Evolutionary conservation across 2,888 invertebrate species (phyloP), one percentile per base, ranked within the genome.

Genomic region (Neoscelio sp.): DNA sequence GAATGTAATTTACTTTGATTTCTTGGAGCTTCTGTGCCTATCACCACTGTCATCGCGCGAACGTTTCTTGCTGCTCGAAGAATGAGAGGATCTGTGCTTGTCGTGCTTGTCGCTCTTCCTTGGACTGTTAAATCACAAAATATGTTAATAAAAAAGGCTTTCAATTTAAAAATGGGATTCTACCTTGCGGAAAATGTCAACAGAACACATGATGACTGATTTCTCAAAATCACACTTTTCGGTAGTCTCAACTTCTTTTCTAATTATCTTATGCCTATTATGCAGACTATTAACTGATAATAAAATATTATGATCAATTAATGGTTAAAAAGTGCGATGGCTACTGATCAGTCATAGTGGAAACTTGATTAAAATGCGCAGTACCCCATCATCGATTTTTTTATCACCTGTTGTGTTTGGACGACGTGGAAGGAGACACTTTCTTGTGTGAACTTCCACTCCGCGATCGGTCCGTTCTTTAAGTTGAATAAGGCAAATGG

Each of bases 21-120:
- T 95, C 90, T 96, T 96, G 56, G 94, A 91, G 78, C 94, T 93
- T 70, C 91, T 92, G 74, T 92, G 92, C 84, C 91, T 91, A 42
- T 95, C 95, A 52, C 93, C 92, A 87, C 95, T 95, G 82, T 94
- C 95, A 74, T 96, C 96, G 17, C 96, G 93, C 33, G 95, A 93
- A 40, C 96, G 93, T 90, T 96, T 97, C 85, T 92, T 94, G 85
- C 92, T 92, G 81, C 89, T 91, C 35, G 89, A 90, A 44, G 88
- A 89, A 46, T 88, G 92, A 38, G 92, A 91, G n/a, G 89, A 90
- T 67, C 85, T 89, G 82, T 87, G 87, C 90, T 92, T 92, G 78
- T 90, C 90, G 82, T 88, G 91, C 83, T 80, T 88, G 64, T 89
- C 89, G 77, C 89, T 90, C 83, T 91, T 92, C 68, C 90, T 91